These are phyloP conservation scores for Drosophila ochracea DNA, from an alignment of 2,888 invertebrate genomes.

Conservation along the genomic window DNA sequence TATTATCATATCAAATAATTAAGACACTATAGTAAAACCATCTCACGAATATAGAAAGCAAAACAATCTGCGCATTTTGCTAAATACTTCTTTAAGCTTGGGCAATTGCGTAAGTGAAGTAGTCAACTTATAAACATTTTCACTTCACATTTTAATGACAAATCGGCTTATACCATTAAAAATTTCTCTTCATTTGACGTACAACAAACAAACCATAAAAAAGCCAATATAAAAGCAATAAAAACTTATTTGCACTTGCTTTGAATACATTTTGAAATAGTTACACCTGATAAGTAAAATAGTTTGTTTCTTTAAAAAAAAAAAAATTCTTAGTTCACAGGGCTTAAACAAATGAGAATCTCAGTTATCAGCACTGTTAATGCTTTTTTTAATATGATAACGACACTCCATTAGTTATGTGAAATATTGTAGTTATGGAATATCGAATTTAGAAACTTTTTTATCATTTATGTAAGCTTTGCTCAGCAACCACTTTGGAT, in stretches of 20 bases:
- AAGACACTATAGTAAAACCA: constrained; percentile 1
- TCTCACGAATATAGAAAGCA: constrained; percentile 2
- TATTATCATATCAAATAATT: constrained; percentile 28
- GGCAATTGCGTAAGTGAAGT: constrained; percentile 5
- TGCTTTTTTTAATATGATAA: background rate
- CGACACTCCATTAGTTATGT: background rate
- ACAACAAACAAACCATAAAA: constrained; percentile 19
- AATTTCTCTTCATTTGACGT: constrained; percentile 39
- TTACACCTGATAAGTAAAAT: constrained; percentile 11
- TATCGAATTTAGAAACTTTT: background rate
- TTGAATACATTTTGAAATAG: constrained; percentile 10
- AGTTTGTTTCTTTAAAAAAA: background rate
- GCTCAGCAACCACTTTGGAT: background rate
- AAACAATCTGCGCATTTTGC: constrained; percentile 4
- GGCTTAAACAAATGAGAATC: background rate
- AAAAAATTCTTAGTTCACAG: background rate
- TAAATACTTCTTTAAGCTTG: constrained; percentile 22
- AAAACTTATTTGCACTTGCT: constrained; percentile 27
- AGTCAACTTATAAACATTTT: constrained; percentile 39
- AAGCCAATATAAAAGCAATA: constrained; percentile 3
- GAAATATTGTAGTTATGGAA: background rate
- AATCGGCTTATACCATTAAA: constrained; percentile 20
- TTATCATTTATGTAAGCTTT: background rate
- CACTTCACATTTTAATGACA: constrained; percentile 30
- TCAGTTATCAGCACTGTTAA: background rate